Evolutionary conservation across 2,113 vertebrate species (phyloP), one percentile per base, ranked within the genome.

Genomic region (Micromys minutus): DNA sequence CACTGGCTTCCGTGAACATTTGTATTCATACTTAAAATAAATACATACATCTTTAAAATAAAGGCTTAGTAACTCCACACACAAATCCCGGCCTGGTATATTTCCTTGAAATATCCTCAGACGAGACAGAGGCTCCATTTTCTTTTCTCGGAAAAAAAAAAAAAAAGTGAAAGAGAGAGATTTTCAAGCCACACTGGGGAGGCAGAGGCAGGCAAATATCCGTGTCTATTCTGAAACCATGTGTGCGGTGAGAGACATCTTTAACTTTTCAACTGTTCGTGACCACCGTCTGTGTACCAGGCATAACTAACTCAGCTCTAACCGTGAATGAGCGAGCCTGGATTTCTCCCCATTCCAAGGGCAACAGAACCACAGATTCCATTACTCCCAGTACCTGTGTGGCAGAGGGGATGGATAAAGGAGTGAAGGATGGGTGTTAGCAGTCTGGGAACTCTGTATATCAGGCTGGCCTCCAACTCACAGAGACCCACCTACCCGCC

Each of bases 131-230:
- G 79, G 61, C 57, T 79, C 21, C 17, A 26, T 34, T 29, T 13
- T 13, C 26, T 69, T 45, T 36, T 42, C 67, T 77, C 86, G 19
- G 85, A 31, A 90, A 67, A 94, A 59, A 69, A 29, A 69, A 69
- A 92, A 69, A 94, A 81, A 47, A 19, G 90, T 81, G 65, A 69
- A 94, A 81, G 47, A 19, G 90, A 86, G 65, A 84, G 65, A 61
- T 17, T 55, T 34, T 63, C 55, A 34, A 74, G n/a, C 36, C 83
- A 13, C 10, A 87, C 36, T 81, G 79, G 21, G 3, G 52, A 57
- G 36, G 11, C 52, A 57, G 36, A 57, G 36, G 19, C 11, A 24
- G 21, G 21, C 19, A 7, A 29, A 61, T 59, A 10, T 13, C 55
- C 8, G 12, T 39, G 6, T 26, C 55, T 81, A 16, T 42, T 59